Evolutionary conservation across 2,888 invertebrate genomes (phyloP).

Genomic region (Chrysopilus asiliformis): DNA sequence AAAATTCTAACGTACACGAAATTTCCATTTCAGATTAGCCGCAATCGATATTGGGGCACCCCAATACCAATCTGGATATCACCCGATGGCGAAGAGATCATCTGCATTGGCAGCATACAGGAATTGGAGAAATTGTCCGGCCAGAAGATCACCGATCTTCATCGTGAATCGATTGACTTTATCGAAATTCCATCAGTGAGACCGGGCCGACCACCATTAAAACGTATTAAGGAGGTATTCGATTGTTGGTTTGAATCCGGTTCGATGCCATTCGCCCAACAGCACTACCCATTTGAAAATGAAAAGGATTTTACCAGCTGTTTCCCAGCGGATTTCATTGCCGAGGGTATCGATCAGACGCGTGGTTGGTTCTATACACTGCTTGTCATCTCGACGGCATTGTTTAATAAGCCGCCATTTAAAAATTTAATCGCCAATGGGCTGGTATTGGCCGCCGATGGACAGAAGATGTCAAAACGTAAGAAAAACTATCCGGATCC

Average conservation of each 20-base stretch:
- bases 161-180: slow-evolving; percentile 87
- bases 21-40: slow-evolving; percentile 25
- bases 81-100: slow-evolving; percentile 78
- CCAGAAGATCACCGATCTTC: slow-evolving; percentile 71
- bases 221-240: slow-evolving; percentile 85
- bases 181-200: slow-evolving; percentile 82
- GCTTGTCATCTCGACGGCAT: slow-evolving; percentile 88
- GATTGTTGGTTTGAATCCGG: slow-evolving; percentile 99
- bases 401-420: slow-evolving; percentile 93
- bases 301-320: slow-evolving; percentile 72
- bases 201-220: slow-evolving; percentile 70
- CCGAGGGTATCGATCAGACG: slow-evolving; percentile 98
- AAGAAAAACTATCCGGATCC: slow-evolving; percentile 99
- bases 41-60: slow-evolving; percentile 99
- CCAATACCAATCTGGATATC: slow-evolving; percentile 98
- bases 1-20: no score
- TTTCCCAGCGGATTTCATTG: slow-evolving; percentile 98
- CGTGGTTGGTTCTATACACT: slow-evolving; percentile 98
- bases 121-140: slow-evolving; percentile 80
- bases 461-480: slow-evolving; percentile 98
- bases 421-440: slow-evolving; percentile 97
- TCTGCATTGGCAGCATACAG: slow-evolving; percentile 87
- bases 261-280: slow-evolving; percentile 97
- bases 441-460: slow-evolving; percentile 88
- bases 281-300: slow-evolving; percentile 93